Conservation (phyloP, 2,113 vertebrate species). For the Anoura caudifer region DNA sequence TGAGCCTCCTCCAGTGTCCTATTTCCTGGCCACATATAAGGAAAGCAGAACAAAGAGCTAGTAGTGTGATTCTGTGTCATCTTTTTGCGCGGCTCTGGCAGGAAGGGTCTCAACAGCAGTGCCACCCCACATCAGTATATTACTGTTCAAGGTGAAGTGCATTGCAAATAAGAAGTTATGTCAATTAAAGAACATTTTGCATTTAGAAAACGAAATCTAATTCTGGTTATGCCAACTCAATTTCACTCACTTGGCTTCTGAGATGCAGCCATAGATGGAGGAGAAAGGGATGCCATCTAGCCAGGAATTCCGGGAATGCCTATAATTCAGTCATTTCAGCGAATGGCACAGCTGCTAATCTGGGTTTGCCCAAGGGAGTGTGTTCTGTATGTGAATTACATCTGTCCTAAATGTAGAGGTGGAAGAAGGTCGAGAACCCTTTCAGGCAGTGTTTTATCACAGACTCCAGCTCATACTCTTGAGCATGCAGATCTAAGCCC, state of each 20-base stretch:
- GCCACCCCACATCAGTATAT: not conserved
- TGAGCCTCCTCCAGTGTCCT: not conserved
- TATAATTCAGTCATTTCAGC: not conserved
- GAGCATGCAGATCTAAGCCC: not conserved
- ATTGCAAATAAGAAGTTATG: not conserved
- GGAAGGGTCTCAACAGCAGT: not conserved
- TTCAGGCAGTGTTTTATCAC: too few relatives aligned
- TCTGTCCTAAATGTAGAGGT: not conserved
- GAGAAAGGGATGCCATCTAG: not conserved
- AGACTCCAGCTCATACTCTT: not conserved
- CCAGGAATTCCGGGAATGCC: not conserved
- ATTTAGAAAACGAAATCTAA: not conserved
- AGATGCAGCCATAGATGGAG: not conserved
- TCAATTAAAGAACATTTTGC: not conserved
- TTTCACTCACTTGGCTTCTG: not conserved
- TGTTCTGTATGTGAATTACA: not conserved
- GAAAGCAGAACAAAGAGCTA: conserved; percentile 3
- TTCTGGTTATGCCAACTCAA: not conserved
- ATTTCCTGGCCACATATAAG: not conserved
- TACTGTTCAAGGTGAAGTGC: not conserved
- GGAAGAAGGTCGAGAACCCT: not conserved
- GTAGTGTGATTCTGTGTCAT: not conserved
- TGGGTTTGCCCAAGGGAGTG: not conserved
- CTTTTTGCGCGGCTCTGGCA: not conserved
- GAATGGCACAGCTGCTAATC: not conserved